Percentiles rank a stretch among this genome's conserved stretches.
phyloP scores from a whole-genome alignment of 2,113 vertebrate species.

The Halcyon malimbica region DNA sequence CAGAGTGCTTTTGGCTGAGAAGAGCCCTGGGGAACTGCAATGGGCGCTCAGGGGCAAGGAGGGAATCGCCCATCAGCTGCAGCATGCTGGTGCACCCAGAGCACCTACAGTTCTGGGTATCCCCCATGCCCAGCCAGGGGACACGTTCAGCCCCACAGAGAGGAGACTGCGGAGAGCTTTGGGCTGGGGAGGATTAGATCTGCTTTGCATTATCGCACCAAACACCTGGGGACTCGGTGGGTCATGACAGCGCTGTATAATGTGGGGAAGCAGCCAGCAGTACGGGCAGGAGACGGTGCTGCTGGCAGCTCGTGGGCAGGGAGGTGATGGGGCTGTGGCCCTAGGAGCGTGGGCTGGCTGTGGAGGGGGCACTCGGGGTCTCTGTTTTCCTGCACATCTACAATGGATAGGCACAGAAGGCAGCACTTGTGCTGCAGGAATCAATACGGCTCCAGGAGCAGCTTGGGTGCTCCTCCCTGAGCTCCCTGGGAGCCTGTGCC shows the following conservation, averaged over 20 bases:
- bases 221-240: not conserved
- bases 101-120: not conserved
- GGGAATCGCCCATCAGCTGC: not conserved
- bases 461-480: slow-evolving; percentile 25
- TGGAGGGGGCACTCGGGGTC: not conserved
- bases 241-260: not conserved
- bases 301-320: not conserved
- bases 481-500: not conserved
- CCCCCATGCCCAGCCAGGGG: not conserved
- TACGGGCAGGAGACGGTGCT: not conserved
- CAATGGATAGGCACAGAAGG: not conserved
- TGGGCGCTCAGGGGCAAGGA: not conserved
- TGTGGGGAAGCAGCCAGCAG: not conserved
- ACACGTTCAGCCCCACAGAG: fast-evolving
- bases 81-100: fast-evolving
- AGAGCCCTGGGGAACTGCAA: not conserved
- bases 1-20: not conserved
- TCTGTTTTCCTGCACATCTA: not conserved
- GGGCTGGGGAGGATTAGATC: not conserved
- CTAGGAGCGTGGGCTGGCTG: not conserved
- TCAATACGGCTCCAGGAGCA: not conserved
- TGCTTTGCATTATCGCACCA: slow-evolving; percentile 31
- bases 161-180: not conserved
- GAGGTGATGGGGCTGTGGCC: not conserved
- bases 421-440: slow-evolving; percentile 30